A percentile compares a stretch with the other conserved stretches of the same genome.
These are phyloP conservation scores for Drosophila nr. medialis DNA, from an alignment of 2,888 invertebrate genomes.

Conservation along the genomic window DNA sequence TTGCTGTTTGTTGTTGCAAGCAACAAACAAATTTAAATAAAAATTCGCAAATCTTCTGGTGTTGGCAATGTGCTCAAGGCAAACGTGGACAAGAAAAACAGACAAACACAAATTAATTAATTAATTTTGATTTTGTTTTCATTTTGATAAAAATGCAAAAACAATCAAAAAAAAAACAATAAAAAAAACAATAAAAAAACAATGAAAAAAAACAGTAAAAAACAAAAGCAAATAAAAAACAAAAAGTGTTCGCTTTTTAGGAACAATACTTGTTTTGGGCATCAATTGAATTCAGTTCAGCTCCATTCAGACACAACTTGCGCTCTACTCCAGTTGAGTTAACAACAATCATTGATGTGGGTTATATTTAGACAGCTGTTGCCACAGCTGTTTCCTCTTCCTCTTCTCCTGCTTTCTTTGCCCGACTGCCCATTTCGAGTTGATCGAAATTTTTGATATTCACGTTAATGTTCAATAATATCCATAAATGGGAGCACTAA, in stretches of 20 bases:
- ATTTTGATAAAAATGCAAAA: slow-evolving; percentile 8
- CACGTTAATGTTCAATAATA: slow-evolving; percentile 1
- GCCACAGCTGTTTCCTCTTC: slow-evolving; percentile 40
- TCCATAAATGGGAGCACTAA: slow-evolving; percentile 19
- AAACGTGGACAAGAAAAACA: slow-evolving; percentile 20
- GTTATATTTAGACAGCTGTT: slow-evolving; percentile 55
- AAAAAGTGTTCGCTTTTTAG: slow-evolving; percentile 5
- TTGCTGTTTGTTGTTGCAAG: neutral
- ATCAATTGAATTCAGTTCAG: slow-evolving; percentile 28
- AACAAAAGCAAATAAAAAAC: neutral
- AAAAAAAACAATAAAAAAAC: neutral
- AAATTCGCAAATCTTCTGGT: slow-evolving; percentile 33
- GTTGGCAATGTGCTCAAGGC: slow-evolving; percentile 45
- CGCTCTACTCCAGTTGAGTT: slow-evolving; percentile 48
- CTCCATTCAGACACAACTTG: slow-evolving; percentile 24
- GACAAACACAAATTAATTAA: slow-evolving; percentile 21
- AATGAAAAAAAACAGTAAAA: neutral
- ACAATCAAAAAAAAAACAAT: neutral
- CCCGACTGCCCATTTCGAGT: slow-evolving; percentile 2
- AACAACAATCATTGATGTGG: slow-evolving; percentile 25
- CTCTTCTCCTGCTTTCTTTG: neutral
- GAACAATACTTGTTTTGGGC: slow-evolving; percentile 37
- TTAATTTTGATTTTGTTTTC: slow-evolving; percentile 46
- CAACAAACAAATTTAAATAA: slow-evolving; percentile 35
- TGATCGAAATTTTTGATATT: slow-evolving; percentile 15